Evolutionary conservation across 2,797 vertebrate genomes (phyloP).

Genomic region (Caiman crocodilus): DNA sequence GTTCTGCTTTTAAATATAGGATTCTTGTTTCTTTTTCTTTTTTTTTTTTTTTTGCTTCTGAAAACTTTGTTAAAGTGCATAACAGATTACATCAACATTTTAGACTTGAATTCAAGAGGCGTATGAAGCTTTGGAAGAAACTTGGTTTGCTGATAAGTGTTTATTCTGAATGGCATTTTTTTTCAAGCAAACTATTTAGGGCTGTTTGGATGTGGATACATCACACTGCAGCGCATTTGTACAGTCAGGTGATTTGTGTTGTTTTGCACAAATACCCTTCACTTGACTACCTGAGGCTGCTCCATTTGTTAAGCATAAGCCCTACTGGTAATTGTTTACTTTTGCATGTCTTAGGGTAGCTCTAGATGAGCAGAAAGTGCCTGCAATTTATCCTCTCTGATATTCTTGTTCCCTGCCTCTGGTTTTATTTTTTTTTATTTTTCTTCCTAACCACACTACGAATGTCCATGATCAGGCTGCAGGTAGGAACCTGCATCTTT

Average conservation of each 20-base stretch:
- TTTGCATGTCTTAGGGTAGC: slow-evolving; percentile 43
- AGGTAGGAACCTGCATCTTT: neutral
- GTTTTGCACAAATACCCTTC: slow-evolving; percentile 48
- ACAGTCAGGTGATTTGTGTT: slow-evolving; percentile 42
- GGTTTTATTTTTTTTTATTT: neutral
- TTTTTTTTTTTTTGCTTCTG: slow-evolving; percentile 28
- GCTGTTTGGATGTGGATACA: neutral
- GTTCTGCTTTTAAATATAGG: slow-evolving; percentile 37
- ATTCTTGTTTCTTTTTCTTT: neutral
- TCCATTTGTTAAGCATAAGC: slow-evolving; percentile 43
- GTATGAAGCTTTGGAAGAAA: neutral
- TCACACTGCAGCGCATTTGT: slow-evolving; percentile 1
- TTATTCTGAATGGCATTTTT: slow-evolving; percentile 34
- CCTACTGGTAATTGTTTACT: slow-evolving; percentile 22
- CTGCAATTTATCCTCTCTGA: slow-evolving; percentile 25
- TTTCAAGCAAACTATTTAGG: neutral
- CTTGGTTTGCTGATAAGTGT: slow-evolving; percentile 44
- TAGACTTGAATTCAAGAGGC: slow-evolving; percentile 27
- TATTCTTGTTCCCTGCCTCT: neutral
- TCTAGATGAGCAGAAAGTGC: slow-evolving; percentile 51
- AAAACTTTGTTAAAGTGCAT: slow-evolving; percentile 51
- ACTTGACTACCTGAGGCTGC: slow-evolving; percentile 63
- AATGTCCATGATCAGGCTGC: neutral
- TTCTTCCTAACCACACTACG: neutral
- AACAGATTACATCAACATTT: slow-evolving; percentile 40